A percentile compares a stretch with the other conserved stretches of the same genome.
Evolutionary conservation across 2,888 invertebrate species (phyloP).

Genomic region (Conistra vaccinii): DNA sequence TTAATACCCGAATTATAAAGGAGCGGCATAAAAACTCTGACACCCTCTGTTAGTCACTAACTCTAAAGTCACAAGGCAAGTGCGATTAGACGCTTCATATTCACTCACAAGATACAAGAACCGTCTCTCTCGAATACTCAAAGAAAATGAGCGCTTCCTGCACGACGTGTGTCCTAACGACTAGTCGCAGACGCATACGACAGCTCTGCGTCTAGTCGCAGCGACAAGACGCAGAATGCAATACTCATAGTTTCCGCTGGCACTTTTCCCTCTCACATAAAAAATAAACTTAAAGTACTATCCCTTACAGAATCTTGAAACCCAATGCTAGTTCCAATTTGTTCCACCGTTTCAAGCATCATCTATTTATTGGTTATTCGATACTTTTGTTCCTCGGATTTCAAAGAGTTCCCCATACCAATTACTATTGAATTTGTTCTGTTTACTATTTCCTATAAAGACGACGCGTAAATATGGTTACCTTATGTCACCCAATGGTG

Average conservation of each 20-base stretch:
- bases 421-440: constrained; percentile 47
- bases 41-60: no score
- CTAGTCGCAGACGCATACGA: no score
- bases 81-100: no score
- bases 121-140: no score
- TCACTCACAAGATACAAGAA: no score
- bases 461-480: constrained; percentile 14
- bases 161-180: no score
- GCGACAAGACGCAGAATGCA: no score
- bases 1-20: no score
- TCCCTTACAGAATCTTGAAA: constrained; percentile 35
- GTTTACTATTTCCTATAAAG: constrained; percentile 19
- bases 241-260: background rate
- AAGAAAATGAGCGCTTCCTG: no score
- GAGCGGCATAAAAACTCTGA: no score
- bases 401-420: constrained; percentile 37
- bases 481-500: constrained; percentile 7
- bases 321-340: constrained; percentile 38
- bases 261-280: background rate
- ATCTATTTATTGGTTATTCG: constrained; percentile 26
- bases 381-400: constrained; percentile 21
- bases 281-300: constrained; percentile 16
- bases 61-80: no score
- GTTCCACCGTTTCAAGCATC: constrained; percentile 27
- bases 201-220: no score